Percentiles rank a stretch among this genome's conserved stretches.
phyloP scores from a whole-genome alignment of 2,888 invertebrate genomes.

The Sesamia inferens region DNA sequence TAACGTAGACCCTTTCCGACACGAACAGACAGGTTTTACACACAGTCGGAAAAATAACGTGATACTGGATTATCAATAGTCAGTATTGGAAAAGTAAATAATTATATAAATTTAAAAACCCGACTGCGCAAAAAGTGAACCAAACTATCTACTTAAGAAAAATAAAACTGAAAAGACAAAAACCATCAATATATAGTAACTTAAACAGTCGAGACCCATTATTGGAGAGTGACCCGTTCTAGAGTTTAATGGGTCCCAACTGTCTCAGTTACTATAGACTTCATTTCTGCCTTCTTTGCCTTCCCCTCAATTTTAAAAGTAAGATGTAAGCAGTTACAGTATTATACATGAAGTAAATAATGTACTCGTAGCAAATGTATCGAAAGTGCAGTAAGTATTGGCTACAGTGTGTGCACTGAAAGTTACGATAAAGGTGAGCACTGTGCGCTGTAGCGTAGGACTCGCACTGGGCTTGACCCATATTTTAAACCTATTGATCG shows the following conservation, averaged over 20 bases:
- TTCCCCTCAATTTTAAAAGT: not conserved
- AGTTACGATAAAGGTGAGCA: slow-evolving; percentile 40
- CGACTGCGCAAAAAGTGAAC: too few relatives aligned
- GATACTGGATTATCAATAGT: too few relatives aligned
- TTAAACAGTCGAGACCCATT: too few relatives aligned
- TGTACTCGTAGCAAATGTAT: slow-evolving; percentile 12
- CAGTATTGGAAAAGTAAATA: too few relatives aligned
- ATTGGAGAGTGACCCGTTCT: not conserved
- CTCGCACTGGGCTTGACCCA: slow-evolving; percentile 78
- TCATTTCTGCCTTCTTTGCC: not conserved
- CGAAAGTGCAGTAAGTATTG: slow-evolving; percentile 24
- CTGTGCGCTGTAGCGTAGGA: slow-evolving; percentile 44
- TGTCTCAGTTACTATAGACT: too few relatives aligned
- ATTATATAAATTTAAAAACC: too few relatives aligned
- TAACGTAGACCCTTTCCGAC: too few relatives aligned
- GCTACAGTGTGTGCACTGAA: slow-evolving; percentile 25
- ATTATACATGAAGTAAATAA: slow-evolving; percentile 5
- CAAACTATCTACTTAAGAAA: too few relatives aligned
- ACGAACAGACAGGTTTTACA: too few relatives aligned
- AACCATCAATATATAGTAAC: too few relatives aligned
- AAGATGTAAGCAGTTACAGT: not conserved
- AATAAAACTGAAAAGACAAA: too few relatives aligned
- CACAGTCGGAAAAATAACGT: not conserved
- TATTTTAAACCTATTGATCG: slow-evolving; percentile 81
- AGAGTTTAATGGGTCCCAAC: too few relatives aligned